Base-by-base conservation (phyloP, 2,797 vertebrate genomes). In the Podargus strigoides region DNA sequence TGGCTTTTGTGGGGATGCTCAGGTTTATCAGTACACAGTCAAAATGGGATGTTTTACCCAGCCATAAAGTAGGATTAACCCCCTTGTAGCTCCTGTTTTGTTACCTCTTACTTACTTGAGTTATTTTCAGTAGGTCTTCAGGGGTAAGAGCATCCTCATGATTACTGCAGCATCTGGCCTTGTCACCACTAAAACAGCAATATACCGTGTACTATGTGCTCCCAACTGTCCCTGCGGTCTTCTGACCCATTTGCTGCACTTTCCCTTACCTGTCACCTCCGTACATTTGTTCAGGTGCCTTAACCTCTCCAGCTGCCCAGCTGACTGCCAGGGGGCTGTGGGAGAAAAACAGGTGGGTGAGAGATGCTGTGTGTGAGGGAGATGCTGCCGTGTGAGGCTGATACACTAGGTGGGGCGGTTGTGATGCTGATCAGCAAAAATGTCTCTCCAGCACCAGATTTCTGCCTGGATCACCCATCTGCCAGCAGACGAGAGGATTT, bases 371-470 rank as follows among this genome's bases (percentile, higher is more conserved):
- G 4, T 5, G 6, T 12, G 26, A 1, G 24, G 15, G 42, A 67
- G 59, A 44, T 12, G 69, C 62, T 97, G 98, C 93, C 53, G 13
- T 97, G 85, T 89, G 56, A 80, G 70, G 23, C 69, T 49, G 59
- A 2, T 66, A 26, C 98, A 90, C 97, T 96, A 98, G 98, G 53
- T 98, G 98, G 98, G 73, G 95, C 0, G 79, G 47, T 97, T 93
- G 97, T 84, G 64, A 89, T 75, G 79, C 87, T 11, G 52, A 97
- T 87, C 27, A 9, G 66, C 64, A 46, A 60, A 28, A 49, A n/a
- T 4, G 3, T 41, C 34, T 37, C 20, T 37, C 56, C 1, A 2
- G 22, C 1, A 2, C 50, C 6, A 8, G 60, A 30, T 56, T 85
- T 34, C 68, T 76, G 64, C 47, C 63, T 62, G 60, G 36, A 63